These are phyloP conservation scores for Isoperla grammatica DNA, from an alignment of 2,888 invertebrate species.

Conservation along the genomic window DNA sequence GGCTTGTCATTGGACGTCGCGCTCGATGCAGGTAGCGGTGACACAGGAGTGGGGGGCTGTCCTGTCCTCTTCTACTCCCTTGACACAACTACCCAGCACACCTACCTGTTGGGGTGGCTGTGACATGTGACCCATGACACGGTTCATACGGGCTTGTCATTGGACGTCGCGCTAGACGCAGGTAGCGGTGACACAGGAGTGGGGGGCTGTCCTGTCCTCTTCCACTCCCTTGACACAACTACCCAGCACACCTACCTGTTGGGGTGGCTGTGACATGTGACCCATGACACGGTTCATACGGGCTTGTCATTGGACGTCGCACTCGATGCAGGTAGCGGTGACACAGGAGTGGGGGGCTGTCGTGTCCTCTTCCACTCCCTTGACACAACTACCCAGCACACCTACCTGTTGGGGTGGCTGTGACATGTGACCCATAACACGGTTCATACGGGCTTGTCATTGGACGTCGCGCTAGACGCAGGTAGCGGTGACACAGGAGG, in stretches of 20 bases:
- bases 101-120: too few species aligned
- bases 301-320: not conserved
- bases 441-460: not conserved
- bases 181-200: not conserved
- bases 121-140: not conserved
- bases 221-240: not conserved
- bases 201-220: too few species aligned
- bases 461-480: not conserved
- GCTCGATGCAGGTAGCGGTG: not conserved
- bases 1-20: not conserved
- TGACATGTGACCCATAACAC: not conserved
- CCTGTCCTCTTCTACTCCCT: too few species aligned
- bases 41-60: too few species aligned
- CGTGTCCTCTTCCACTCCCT: too few species aligned
- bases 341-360: too few species aligned
- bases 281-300: not conserved
- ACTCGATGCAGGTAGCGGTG: not conserved
- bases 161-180: not conserved
- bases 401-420: too few species aligned
- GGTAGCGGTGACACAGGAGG: not conserved
- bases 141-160: not conserved
- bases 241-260: not conserved
- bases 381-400: not conserved
- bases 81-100: not conserved
- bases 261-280: too few species aligned